A percentile compares a stretch with the other conserved stretches of the same genome.
Evolutionary conservation across 1,140 invertebrate species (phyloP).

Genomic region (Mizuhopecten yessoensis): DNA sequence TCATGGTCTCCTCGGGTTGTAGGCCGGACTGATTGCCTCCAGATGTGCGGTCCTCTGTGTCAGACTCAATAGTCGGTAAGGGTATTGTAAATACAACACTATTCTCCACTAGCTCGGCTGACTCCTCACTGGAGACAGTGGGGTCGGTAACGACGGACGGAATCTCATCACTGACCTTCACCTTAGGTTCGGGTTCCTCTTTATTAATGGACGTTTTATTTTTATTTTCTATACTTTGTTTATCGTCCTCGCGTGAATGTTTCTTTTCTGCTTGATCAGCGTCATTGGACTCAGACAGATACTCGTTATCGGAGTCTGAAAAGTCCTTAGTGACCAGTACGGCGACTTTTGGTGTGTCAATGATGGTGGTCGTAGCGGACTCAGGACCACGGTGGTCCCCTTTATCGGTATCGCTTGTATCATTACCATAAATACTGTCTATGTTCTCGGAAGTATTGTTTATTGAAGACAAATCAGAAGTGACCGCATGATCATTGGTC

Average conservation of each 20-base stretch:
- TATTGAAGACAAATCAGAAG: background rate
- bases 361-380: background rate
- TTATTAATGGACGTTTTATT: conserved; percentile 19
- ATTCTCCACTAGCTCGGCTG: background rate
- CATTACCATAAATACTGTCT: background rate
- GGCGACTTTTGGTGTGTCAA: conserved; percentile 25
- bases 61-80: conserved; percentile 31
- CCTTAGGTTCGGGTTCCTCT: background rate
- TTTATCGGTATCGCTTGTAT: background rate
- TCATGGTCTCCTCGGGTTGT: conserved; percentile 31
- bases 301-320: conserved; percentile 18
- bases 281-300: conserved; percentile 24
- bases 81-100: background rate
- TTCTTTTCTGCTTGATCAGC: background rate
- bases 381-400: background rate
- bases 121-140: background rate
- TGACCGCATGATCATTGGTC: background rate
- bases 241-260: background rate
- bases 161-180: background rate
- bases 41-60: background rate
- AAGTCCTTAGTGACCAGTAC: conserved; percentile 13
- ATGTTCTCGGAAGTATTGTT: background rate
- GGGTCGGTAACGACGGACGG: background rate
- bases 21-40: background rate
- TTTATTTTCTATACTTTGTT: background rate